Evolutionary conservation across 2,113 vertebrate species (phyloP), one percentile per base, ranked within the genome.

Genomic region (Neogale vison): DNA sequence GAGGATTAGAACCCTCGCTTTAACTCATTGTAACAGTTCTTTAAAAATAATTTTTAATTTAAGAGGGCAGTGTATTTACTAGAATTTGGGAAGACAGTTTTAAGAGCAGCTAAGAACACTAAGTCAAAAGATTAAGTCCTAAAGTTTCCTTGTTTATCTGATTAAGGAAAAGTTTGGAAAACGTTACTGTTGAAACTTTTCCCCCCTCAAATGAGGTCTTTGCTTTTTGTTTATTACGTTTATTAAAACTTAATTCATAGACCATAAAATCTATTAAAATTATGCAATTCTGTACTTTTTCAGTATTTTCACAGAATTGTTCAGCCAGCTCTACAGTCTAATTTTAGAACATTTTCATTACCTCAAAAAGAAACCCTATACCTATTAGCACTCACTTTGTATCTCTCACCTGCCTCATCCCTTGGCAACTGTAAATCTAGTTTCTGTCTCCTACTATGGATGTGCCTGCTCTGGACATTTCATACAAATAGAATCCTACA

Each of bases 21-120:
- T 81, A 74, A 86, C 29, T 81, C 31, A 24, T 0, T 29, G 1
- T n/a, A 76, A n/a, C 3, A 26, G n/a, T 39, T 9, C 47, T 94
- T 92, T 52, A 39, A 61, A 86, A 76, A 59, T 85, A 47, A 59
- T 47, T 93, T 94, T 91, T 11, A 94, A 80, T 63, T 82, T 93
- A 71, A 83, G 34, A 74, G 84, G 34, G 21, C 21, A 50, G 0
- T 61, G 0, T 72, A 18, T 90, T 92, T 59, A 57, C 47, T 31
- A 59, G 36, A 45, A 65, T 83, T 80, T 84, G 13, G n/a, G 36
- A 82, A 95, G 42, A 1, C 59, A 69, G 65, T 69, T 80, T 52
- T 61, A 81, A 76, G 42, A 90, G n/a, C 42, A 81, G 65, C n/a
- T 67, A 17, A 82, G 52, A 87, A 74, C 23, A 52, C 20, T 90